Evolutionary conservation across 2,888 invertebrate genomes (phyloP), one percentile per base, ranked within the genome.

Genomic region (Glaucopsyche alexis): DNA sequence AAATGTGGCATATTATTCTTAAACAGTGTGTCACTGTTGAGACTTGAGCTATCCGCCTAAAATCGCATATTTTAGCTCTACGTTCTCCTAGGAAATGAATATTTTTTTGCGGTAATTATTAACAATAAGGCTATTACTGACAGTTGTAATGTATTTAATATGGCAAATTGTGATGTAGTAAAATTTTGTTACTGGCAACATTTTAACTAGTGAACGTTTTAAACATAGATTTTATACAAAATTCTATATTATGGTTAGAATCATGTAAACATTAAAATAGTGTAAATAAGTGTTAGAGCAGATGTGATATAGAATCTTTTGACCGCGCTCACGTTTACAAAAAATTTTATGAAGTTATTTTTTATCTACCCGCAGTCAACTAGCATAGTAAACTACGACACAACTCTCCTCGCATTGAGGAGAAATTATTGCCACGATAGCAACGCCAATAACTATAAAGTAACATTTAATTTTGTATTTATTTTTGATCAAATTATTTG

Each of bases 241-340:
- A 29, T 60, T 60, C 60, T 60, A 60, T 60, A 29, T 29, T 29
- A 60, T 60, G 60, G 60, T 60, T 60, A 60, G 60, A 55, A 60
- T 60, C 60, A 38, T 60, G 60, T 19, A 29, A 13, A 47, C 47
- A 60, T 60, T 29, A 29, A 60, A 29, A 60, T 60, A 29, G 60
- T 29, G 14, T 13, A 60, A 60, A 38, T 74, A 29, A 49, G 64
- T 74, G 49, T 77, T 72, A 73, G 74, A 75, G 74, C 74, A 76
- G 73, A 74, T 78, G 78, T 76, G 77, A 77, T 75, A 77, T 76
- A 75, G 55, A 64, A 74, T 71, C 74, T 76, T 74, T 73, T 71
- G 49, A 60, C 19, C 42, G 19, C 71, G 47, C 60, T 75, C 75
- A 50, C 67, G 71, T 73, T 73, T 75, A 73, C 45, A 71, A 71